These are phyloP conservation scores for Hesperophylax magnus DNA, from an alignment of 1,140 invertebrate species.

Conservation along the genomic window DNA sequence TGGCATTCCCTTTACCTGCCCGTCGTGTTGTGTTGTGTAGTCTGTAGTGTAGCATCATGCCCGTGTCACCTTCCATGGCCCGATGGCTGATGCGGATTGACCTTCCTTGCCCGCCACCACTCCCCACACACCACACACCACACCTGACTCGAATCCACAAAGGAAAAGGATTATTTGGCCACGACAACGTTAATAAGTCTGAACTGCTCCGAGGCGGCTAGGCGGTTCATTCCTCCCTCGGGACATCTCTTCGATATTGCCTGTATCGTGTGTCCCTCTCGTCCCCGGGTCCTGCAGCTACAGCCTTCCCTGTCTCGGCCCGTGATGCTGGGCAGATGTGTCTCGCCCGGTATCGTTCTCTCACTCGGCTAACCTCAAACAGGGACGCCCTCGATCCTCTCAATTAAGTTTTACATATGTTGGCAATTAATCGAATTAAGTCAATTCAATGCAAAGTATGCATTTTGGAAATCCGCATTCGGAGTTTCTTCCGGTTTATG, in stretches of 20 bases:
- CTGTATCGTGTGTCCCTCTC: not conserved
- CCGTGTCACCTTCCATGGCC: not conserved
- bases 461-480: no score
- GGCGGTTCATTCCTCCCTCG: conserved; percentile 42
- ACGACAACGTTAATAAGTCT: not conserved
- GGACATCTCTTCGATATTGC: not conserved
- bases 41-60: not conserved
- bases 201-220: not conserved
- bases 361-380: not conserved
- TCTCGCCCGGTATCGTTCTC: conserved; percentile 20
- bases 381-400: not conserved
- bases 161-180: conserved; percentile 31
- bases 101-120: not conserved
- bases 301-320: conserved; percentile 1
- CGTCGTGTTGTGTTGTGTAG: not conserved
- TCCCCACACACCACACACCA: not conserved
- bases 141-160: conserved; percentile 12
- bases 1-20: not conserved
- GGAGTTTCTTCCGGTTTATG: no score
- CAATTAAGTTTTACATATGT: no score
- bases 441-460: no score
- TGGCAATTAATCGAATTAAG: no score
- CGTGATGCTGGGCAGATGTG: conserved; percentile 39
- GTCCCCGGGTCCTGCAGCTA: not conserved
- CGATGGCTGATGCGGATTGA: not conserved